Base-by-base conservation (phyloP, 2,888 invertebrate species). In the Melipona bicolor region DNA sequence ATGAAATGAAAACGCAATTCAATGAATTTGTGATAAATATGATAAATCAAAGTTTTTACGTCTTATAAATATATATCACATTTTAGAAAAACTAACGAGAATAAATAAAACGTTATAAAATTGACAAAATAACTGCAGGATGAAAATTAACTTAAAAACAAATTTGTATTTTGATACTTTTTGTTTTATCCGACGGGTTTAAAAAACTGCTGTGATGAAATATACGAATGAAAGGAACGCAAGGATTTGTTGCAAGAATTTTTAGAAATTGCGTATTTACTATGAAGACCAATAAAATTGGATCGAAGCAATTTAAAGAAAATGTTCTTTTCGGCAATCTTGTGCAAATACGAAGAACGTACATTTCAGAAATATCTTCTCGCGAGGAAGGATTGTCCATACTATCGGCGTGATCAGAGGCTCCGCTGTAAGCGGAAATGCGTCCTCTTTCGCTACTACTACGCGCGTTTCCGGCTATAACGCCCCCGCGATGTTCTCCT, bases 341-440 rank as follows among this genome's bases (percentile, higher is more conserved):
- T n/a, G n/a, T 61, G 52, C 19, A 79, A 77, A 67, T 56, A 36
- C 19, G 56, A 71, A 70, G 24, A 86, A 92, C 94, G 78, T 93
- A 94, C 94, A 94, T 94, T 92, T 94, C 94, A 62, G 94, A 93
- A 84, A 94, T 93, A 88, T 94, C 94, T 90, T 94, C 94, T 87
- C 93, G 92, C 67, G 94, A 93, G 59, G 94, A 93, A 86, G 94
- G 94, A 89, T 93, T 93, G 87, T 94, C 94, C 92, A 93, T 92
- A 84, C 87, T 93, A 89, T 94, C 93, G 82, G 91, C 91, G 92
- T 94, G 93, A 91, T 94, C 94, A 79, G 90, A 88, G 73, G 86
- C 87, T 85, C 91, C 91, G 85, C 90, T 88, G 87, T 93, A 93
- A 90, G 90, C 92, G 89, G 92, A 92, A 92, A 92, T 90, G 86